phyloP scores from a whole-genome alignment of 2,797 vertebrate genomes.

The Todus mexicanus region DNA sequence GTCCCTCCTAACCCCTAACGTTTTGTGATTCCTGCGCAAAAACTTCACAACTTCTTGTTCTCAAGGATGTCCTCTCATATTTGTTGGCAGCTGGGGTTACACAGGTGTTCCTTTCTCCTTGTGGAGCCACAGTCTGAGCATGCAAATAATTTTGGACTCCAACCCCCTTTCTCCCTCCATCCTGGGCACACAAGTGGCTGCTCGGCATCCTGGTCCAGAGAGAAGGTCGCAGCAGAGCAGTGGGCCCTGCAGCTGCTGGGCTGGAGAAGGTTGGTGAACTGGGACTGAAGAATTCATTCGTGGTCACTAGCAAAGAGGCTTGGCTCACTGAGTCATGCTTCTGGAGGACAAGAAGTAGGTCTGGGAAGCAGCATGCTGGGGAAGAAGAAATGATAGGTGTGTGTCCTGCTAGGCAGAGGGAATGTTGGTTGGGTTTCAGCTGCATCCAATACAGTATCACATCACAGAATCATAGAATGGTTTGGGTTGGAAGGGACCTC shows the following conservation, averaged over 20 bases:
- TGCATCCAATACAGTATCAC: background rate
- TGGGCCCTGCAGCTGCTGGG: background rate
- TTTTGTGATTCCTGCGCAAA: background rate
- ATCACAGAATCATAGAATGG: too few relatives aligned
- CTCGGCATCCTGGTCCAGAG: rapidly evolving
- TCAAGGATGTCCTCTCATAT: too few relatives aligned
- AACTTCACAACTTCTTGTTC: background rate
- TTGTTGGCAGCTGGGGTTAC: background rate
- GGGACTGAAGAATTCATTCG: background rate
- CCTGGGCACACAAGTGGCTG: background rate
- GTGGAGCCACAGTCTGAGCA: background rate
- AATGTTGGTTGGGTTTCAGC: background rate
- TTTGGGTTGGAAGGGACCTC: too few relatives aligned
- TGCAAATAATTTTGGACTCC: background rate
- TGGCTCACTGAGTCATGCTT: background rate
- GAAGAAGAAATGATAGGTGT: background rate
- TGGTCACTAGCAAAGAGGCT: background rate
- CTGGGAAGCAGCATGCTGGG: background rate
- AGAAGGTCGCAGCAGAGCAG: background rate
- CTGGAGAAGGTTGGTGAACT: background rate
- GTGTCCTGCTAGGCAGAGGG: rapidly evolving
- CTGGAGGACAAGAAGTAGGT: background rate
- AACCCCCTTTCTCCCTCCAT: background rate
- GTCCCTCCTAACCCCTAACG: too few relatives aligned
- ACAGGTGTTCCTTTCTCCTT: background rate